Evolutionary conservation across 2,888 invertebrate species (phyloP), one percentile per base, ranked within the genome.

Genomic region (Chrysopilus asiliformis): DNA sequence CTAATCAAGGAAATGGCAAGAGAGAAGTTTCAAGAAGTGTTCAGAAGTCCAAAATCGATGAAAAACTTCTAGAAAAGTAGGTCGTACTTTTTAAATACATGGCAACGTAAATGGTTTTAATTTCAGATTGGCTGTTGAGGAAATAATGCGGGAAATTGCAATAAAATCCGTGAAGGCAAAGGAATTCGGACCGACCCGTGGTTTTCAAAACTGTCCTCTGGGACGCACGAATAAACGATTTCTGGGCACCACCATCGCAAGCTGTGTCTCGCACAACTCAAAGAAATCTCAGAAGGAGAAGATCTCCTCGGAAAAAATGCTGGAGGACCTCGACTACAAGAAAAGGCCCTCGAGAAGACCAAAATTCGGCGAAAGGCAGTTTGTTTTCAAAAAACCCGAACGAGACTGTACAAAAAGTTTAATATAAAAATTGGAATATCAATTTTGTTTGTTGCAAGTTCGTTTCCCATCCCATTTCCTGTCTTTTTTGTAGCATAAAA

Each of bases 111-210:
- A n/a, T n/a, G n/a, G n/a, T 4, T 19, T 28, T 19, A 19, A 20
- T 36, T 59, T 38, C 50, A 70, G 71, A 53, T 53, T 69, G 52
- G 75, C 75, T 9, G 67, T 69, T 29, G 70, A 71, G 50, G 74
- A 74, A 55, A 60, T 75, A 32, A 57, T 74, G 44, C 63, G 68
- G 40, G 74, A 74, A 56, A 71, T 74, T 9, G 68, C 70, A 26
- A 68, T 69, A 53, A 72, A 71, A 35, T 70, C 70, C 32, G 70
- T 70, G 29, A 62, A 73, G 57, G 72, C 72, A 22, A 69, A 71
- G 58, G 64, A 70, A 40, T 63, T 69, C 39, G 75, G 75, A 20
- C 70, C 74, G 7, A 64, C 69, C 2, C n/a, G n/a, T n/a, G 74
- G 72, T 46, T 74, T 74, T 74, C 65, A 69, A 38, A 69, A 67